Conservation (phyloP, 92 coral and sea anemone species). For the Nematostella vectensis region DNA sequence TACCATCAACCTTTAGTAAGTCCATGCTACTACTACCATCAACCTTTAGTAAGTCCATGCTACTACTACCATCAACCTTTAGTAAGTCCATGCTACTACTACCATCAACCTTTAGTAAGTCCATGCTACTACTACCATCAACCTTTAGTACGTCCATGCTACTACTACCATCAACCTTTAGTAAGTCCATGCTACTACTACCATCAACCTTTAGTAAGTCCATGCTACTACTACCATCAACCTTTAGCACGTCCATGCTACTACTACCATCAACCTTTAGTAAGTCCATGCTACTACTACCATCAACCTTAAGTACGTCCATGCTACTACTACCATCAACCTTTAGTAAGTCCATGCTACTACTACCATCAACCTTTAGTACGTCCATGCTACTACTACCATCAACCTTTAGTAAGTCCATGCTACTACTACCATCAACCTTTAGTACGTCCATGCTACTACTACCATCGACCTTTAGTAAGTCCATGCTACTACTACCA, state of each 20-base stretch:
- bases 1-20: constrained; percentile 45
- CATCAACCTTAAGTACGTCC: constrained; percentile 42
- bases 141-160: no score
- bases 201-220: no score
- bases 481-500: constrained; percentile 60
- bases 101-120: neutral
- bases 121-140: no score
- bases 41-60: constrained; percentile 30
- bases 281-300: constrained; percentile 67
- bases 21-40: constrained; percentile 74
- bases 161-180: no score
- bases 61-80: constrained; percentile 4
- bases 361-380: neutral
- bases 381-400: no score
- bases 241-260: constrained; percentile 28
- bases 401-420: no score
- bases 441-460: no score
- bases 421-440: no score
- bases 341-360: neutral
- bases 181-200: no score
- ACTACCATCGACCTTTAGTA: no score
- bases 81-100: neutral
- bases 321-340: neutral
- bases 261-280: constrained; percentile 50
- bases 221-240: constrained; percentile 59